Evolutionary conservation across 2,888 invertebrate species (phyloP).

Genomic region (Morpho achilles): DNA sequence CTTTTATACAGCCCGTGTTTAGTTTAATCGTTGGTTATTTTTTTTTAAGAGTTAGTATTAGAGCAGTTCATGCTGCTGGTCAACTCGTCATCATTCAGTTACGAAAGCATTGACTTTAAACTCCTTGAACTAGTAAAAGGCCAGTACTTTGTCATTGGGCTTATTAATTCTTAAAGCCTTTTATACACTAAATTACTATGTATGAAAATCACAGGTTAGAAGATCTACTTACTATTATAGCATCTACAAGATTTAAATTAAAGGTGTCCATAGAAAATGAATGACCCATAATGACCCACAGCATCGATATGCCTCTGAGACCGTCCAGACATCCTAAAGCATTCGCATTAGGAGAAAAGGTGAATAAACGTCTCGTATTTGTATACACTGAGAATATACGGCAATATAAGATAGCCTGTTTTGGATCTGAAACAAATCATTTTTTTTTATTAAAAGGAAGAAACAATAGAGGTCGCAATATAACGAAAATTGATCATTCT

Average conservation of each 20-base stretch:
- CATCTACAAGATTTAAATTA: slow-evolving; percentile 40
- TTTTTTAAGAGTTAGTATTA: too few species aligned
- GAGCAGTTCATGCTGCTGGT: too few species aligned
- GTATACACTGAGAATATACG: slow-evolving; percentile 53
- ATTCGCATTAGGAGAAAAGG: slow-evolving; percentile 45
- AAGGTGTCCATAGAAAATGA: slow-evolving; percentile 37
- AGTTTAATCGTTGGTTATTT: too few species aligned
- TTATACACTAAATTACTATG: too few species aligned
- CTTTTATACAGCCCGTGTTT: too few species aligned
- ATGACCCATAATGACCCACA: slow-evolving; percentile 72
- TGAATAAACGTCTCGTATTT: slow-evolving; percentile 57
- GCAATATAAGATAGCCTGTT: slow-evolving; percentile 36
- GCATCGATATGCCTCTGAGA: slow-evolving; percentile 63
- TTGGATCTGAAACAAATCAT: slow-evolving; percentile 37
- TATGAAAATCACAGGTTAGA: neutral
- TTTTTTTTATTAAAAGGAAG: too few species aligned
- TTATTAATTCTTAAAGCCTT: too few species aligned
- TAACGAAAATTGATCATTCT: neutral
- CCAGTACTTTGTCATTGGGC: too few species aligned
- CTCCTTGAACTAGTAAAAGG: too few species aligned
- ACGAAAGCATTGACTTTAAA: too few species aligned
- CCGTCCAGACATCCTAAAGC: slow-evolving; percentile 67
- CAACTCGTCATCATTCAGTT: too few species aligned
- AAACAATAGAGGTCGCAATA: too few species aligned
- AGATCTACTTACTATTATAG: slow-evolving; percentile 35